Evolutionary conservation across 2,113 vertebrate genomes (phyloP).

Genomic region (Pampusana beccarii): DNA sequence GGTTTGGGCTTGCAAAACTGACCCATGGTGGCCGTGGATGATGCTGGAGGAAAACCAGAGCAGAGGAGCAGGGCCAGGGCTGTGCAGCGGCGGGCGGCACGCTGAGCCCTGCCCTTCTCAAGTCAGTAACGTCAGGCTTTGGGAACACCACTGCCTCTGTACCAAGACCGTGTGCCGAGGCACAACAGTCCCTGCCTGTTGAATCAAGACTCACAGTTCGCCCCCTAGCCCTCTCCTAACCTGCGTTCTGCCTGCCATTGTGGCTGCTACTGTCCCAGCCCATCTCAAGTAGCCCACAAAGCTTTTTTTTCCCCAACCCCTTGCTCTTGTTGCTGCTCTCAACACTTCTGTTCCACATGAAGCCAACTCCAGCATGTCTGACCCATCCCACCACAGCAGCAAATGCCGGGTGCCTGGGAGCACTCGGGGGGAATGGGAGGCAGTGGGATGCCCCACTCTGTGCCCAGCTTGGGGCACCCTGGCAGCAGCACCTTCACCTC

Average conservation of each 20-base stretch:
- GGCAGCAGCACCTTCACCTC: background rate
- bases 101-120: background rate
- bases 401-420: background rate
- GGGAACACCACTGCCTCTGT: rapidly evolving
- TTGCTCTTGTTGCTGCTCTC: background rate
- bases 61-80: background rate
- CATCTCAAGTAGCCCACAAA: background rate
- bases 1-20: background rate
- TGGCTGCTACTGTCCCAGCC: background rate
- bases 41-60: background rate
- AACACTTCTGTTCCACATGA: rapidly evolving
- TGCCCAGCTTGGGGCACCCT: background rate
- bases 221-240: background rate
- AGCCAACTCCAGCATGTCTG: background rate
- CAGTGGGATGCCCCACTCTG: background rate
- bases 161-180: background rate
- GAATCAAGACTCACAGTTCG: background rate
- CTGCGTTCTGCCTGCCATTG: background rate
- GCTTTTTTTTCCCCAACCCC: background rate
- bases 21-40: rapidly evolving
- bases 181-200: background rate
- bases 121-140: background rate
- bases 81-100: background rate
- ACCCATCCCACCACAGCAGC: background rate
- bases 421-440: background rate